Base-by-base conservation (phyloP, 53 echinoderm and acorn worm genomes). In the Mesocentrotus franciscanus region DNA sequence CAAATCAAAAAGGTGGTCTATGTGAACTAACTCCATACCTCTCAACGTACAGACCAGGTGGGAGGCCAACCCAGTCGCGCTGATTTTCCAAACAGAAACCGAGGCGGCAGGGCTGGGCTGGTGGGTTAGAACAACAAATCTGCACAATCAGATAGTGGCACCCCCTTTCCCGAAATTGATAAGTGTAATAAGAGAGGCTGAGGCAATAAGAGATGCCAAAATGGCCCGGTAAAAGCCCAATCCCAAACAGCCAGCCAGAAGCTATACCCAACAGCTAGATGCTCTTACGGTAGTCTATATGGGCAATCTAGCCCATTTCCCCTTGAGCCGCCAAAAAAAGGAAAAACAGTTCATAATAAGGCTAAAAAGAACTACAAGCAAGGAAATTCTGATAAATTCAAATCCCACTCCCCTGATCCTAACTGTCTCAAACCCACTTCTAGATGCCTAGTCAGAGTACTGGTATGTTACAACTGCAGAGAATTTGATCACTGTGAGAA, bases 181-280 rank as follows among this genome's bases (percentile, higher is more conserved):
- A 14, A 61, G 81, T 18, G 15, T 83, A 4, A 34, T 94, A 2
- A 27, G 34, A 27, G 84, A 94, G 60, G 94, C 94, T 6, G 94
- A 94, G 39, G 94, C 94, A 1, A 94, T 61, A 0, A 57, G 83
- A 11, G 64, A 78, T 17, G 93, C 93, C 8, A 78, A 93, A 34
- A 24, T 92, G 26, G 72, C 74, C 22, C 92, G 72, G 12, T 60
- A 79, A 0, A 35, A 39, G 6, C 26, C 93, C 3, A 60, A 18
- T 15, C 24, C 70, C 70, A 70, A 70, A 4, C 27, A 92, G 32
- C 35, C 71, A 0, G 61, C 61, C 2, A 71, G 68, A 36, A 36
- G n/a, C 35, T 71, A 29, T 56, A 2, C 16, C 0, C 93, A 79
- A 27, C 60, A 79, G 27, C 49, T 93, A 56, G 93, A 57, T 16